These are phyloP conservation scores for Heteropelma amictum DNA, from an alignment of 2,888 invertebrate species.

Conservation along the genomic window DNA sequence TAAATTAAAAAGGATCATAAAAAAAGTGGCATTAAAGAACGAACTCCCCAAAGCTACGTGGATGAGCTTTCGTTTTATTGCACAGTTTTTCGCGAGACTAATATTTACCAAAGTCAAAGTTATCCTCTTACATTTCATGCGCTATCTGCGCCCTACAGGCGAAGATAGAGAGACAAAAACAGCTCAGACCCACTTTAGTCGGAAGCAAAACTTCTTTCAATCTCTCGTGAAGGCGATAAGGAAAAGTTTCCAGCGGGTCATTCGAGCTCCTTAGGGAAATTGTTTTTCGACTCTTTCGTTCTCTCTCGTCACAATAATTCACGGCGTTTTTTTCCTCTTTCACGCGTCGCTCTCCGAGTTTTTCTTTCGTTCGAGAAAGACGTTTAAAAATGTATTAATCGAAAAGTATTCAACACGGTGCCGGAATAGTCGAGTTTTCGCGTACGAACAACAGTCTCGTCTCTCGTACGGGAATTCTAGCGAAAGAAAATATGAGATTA, in stretches of 20 bases:
- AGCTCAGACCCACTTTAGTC: conserved; percentile 51
- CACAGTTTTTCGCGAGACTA: conserved; percentile 42
- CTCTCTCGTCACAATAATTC: conserved; percentile 18
- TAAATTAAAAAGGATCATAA: conserved; percentile 39
- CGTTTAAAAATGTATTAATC: too few relatives aligned
- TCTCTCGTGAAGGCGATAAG: background rate
- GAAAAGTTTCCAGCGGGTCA: conserved; percentile 12
- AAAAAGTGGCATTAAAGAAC: conserved; percentile 23
- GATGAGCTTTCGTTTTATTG: background rate
- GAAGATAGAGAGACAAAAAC: conserved; percentile 7
- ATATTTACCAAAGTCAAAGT: conserved; percentile 63
- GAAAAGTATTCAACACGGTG: too few relatives aligned
- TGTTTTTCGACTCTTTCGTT: too few relatives aligned
- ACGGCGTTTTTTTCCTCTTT: background rate
- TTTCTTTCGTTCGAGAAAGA: too few relatives aligned
- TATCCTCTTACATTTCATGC: conserved; percentile 64
- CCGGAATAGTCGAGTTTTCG: too few relatives aligned
- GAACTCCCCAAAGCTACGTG: conserved; percentile 5
- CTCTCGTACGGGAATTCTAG: too few relatives aligned
- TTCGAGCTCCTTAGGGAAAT: too few relatives aligned
- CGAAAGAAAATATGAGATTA: too few relatives aligned
- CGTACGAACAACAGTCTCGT: too few relatives aligned
- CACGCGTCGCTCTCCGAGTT: background rate
- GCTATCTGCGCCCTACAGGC: conserved; percentile 61
- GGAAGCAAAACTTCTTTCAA: conserved; percentile 19